Conservation (phyloP, 2,797 vertebrate species). For the Passerculus sandwichensis region DNA sequence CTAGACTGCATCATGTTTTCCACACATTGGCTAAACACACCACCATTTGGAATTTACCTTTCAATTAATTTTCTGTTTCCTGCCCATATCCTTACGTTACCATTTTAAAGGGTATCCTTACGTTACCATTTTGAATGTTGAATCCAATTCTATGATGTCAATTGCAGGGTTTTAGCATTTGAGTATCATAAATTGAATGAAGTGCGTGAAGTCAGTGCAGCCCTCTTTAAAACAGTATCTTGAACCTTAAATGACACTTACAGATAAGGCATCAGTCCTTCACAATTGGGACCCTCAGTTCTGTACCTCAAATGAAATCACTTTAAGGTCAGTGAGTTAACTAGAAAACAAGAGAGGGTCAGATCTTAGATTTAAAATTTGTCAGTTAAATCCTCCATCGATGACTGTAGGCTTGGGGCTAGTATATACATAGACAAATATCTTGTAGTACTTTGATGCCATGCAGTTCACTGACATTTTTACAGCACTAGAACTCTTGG, state of each 20-base stretch:
- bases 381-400: background rate
- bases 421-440: background rate
- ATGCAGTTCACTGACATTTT: constrained; percentile 57
- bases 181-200: constrained; percentile 58
- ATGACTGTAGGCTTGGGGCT: background rate
- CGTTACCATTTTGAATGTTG: constrained; percentile 55
- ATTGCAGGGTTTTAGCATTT: constrained; percentile 40
- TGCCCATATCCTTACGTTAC: constrained; percentile 41
- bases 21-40: background rate
- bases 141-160: constrained; percentile 63
- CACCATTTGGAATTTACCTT: background rate
- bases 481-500: constrained; percentile 29
- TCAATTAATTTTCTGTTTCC: constrained; percentile 63
- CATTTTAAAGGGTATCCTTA: constrained; percentile 61
- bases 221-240: constrained; percentile 12
- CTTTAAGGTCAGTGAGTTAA: background rate
- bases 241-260: constrained; percentile 11
- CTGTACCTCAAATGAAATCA: constrained; percentile 27
- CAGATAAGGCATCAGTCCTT: constrained; percentile 10
- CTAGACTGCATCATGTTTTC: background rate
- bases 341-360: background rate
- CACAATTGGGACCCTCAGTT: background rate
- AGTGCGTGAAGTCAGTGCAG: constrained; percentile 3
- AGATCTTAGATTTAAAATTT: constrained; percentile 6
- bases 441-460: constrained; percentile 22